Evolutionary conservation across 64 coral and sea anemone genomes (phyloP).

Genomic region (Stichodactyla helianthus): DNA sequence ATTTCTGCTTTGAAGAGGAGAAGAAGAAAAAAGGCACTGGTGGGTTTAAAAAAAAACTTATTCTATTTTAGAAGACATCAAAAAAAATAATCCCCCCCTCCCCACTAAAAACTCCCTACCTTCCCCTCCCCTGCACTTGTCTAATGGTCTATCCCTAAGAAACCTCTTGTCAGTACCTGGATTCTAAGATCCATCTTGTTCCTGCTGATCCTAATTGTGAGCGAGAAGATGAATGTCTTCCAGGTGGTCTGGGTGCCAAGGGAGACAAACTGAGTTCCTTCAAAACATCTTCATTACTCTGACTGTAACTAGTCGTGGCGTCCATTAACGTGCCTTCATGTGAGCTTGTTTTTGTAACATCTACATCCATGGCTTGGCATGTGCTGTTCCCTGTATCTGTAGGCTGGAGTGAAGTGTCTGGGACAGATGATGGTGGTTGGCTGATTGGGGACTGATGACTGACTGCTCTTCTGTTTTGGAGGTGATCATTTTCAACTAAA

Average conservation of each 20-base stretch:
- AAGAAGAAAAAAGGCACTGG: too few species aligned
- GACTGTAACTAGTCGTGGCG: not conserved
- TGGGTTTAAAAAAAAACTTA: too few species aligned
- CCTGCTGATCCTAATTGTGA: constrained; percentile 43
- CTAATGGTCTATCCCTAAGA: not conserved
- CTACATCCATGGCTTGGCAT: not conserved
- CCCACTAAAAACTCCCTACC: not conserved
- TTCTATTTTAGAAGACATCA: too few species aligned
- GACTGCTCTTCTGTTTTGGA: not conserved
- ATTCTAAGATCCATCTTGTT: constrained; percentile 28
- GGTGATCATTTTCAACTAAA: not conserved
- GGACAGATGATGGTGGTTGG: not conserved
- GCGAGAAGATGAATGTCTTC: constrained; percentile 54
- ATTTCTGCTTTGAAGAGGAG: too few species aligned
- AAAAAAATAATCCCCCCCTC: too few species aligned
- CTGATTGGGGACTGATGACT: not conserved
- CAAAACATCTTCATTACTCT: not conserved
- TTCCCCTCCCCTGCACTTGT: not conserved
- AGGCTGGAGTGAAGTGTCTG: not conserved
- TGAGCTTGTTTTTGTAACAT: not conserved
- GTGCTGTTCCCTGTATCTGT: not conserved
- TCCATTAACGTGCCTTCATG: not conserved
- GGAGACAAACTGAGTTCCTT: constrained; percentile 45
- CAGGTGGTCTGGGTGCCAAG: constrained; percentile 46
- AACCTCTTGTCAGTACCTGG: constrained; percentile 1